phyloP scores from a whole-genome alignment of 2,113 vertebrate genomes.

The Cettia cetti region DNA sequence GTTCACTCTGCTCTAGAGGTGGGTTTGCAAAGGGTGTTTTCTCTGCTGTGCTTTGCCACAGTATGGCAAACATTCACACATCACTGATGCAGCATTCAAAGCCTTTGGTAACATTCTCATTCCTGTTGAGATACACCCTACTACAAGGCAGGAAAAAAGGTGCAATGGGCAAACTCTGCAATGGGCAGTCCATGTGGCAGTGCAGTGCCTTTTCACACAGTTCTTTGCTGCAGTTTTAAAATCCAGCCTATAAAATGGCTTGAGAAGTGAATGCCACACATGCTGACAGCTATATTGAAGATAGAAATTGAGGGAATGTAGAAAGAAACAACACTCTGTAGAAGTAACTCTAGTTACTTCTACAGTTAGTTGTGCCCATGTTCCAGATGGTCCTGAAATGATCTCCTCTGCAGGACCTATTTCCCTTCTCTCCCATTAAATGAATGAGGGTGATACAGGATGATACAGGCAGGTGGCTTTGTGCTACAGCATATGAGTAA shows the following conservation, averaged over 20 bases:
- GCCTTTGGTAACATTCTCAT: not conserved
- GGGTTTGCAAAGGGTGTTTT: not conserved
- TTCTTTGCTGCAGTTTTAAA: not conserved
- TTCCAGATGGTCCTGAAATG: not conserved
- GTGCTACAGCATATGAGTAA: not conserved
- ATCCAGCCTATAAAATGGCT: not conserved
- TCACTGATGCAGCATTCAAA: not conserved
- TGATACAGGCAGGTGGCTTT: not conserved
- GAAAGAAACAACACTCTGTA: not conserved
- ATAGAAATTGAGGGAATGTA: not conserved
- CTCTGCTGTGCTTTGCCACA: not conserved
- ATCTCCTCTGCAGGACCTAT: not conserved
- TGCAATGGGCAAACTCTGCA: not conserved
- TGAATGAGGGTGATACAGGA: not conserved
- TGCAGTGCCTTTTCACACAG: not conserved
- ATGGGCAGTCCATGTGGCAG: not conserved
- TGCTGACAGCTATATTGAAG: not conserved
- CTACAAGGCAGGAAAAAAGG: not conserved
- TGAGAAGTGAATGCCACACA: not conserved
- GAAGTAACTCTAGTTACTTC: not conserved
- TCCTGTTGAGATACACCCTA: not conserved
- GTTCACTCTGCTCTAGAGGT: not conserved
- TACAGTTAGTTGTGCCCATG: not conserved
- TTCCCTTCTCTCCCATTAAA: not conserved
- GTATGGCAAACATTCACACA: not conserved